Evolutionary conservation across 2,797 vertebrate genomes (phyloP), one percentile per base, ranked within the genome.

Genomic region (Rachycentron canadum): DNA sequence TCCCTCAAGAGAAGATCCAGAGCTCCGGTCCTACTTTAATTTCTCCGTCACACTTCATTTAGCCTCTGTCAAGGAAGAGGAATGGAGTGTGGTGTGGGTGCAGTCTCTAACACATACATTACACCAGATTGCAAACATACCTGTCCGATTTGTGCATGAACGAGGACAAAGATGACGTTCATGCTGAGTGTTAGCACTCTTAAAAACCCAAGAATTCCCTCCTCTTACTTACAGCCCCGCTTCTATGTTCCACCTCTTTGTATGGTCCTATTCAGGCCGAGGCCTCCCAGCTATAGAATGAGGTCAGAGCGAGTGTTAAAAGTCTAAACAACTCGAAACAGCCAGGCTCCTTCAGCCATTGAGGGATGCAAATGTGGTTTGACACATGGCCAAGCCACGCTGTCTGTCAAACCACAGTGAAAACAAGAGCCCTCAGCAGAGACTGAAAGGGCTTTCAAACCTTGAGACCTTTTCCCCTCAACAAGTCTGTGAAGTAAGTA

Each of bases 31-130:
- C 70, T 61, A 30, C 82, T 83, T 83, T 89, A 89, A 86, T 3
- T 84, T 80, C 66, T 59, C 72, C 85, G 88, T 91, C 83, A 90
- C 87, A 89, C 86, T 92, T 88, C 28, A 86, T 90, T 91, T 89
- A 76, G 82, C 72, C 56, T 77, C 45, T 8, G 59, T 70, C 62
- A 45, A 81, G 57, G 43, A 87, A 49, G 68, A 78, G 79, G 74
- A 86, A 73, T 82, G 58, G 72, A 86, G 80, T 76, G 79, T 56
- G 72, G 80, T 79, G 79, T 71, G 69, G 41, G 64, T 30, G 38
- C 41, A 52, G 45, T 43, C 34, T 65, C 43, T 55, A 49, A 71
- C 77, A 73, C 60, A 71, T 68, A 69, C 45, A 79, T 41, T 73
- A 59, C 49, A 78, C 26, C 53, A 38, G 41, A 26, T 52, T 28